Evolutionary conservation across 2,113 vertebrate species (phyloP), one percentile per base, ranked within the genome.

Genomic region (Mirza zaza): DNA sequence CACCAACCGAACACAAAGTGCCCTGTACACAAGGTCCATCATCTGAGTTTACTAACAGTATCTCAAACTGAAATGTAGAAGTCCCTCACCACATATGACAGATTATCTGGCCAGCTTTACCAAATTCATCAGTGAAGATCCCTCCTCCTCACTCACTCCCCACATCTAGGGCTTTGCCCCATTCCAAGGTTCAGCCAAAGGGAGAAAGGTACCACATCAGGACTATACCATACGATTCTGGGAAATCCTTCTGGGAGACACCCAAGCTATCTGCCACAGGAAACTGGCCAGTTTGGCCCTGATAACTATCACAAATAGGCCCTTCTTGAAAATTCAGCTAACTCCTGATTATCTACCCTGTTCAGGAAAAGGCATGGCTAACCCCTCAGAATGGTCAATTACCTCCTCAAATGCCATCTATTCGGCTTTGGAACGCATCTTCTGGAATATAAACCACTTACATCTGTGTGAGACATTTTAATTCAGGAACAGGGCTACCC

Each of bases 301-400:
- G 12, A 52, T 63, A 82, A 68, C 55, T 25, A 73, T 32, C 5
- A 45, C 83, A 93, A 83, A 95, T 4, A 95, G 13, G 13, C 2
- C 23, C 36, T 81, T 39, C 48, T 34, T 50, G 25, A 90, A 96
- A 96, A 77, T 45, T 52, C 82, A 96, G 39, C 73, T 71, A 81
- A 70, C 3, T 92, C 50, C 15, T 71, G 36, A 87, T 65, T 76
- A 90, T 14, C 70, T 0, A 29, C 34, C 29, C 55, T 50, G 36
- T 21, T 68, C 10, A 61, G 55, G 87, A 34, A 95, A 91, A 94
- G 36, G 55, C 13, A 73, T 1, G 7, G 61, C 48, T 55, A 82
- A 84, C 29, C 25, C 15, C n/a, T 57, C 34, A 86, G 73, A 96
- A 91, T 5, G n/a, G n/a, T 61, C 42, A 85, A 81, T 75, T 73